A percentile compares a stretch with the other conserved stretches of the same genome.
Conservation (phyloP, 2,797 vertebrate species). For the Coreius guichenoti region DNA sequence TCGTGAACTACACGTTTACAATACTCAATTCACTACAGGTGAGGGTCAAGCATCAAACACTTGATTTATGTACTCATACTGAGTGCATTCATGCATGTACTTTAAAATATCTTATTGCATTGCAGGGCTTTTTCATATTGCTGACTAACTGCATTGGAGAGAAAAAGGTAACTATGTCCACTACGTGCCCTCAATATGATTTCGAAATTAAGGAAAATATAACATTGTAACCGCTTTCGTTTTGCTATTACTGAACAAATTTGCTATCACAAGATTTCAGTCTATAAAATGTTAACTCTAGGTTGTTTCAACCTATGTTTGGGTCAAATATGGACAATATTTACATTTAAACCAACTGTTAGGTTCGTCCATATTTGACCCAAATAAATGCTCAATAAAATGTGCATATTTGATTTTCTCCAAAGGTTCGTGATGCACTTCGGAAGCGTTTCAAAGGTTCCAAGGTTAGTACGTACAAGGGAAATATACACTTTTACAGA, state of each 20-base stretch:
- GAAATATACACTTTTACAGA: background rate
- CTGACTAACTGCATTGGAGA: slow-evolving; percentile 76
- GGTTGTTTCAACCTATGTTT: no score
- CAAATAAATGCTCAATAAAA: background rate
- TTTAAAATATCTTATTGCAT: slow-evolving; percentile 25
- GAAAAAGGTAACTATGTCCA: slow-evolving; percentile 69
- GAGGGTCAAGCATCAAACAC: slow-evolving; percentile 28
- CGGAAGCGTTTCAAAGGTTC: slow-evolving; percentile 39
- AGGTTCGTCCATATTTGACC: no score
- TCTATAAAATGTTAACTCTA: no score
- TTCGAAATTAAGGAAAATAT: background rate
- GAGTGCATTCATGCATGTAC: background rate
- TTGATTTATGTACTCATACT: background rate
- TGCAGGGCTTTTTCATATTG: slow-evolving; percentile 81
- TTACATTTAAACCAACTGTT: no score
- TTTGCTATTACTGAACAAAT: background rate
- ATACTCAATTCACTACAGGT: slow-evolving; percentile 81
- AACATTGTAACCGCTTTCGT: background rate
- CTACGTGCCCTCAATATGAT: background rate
- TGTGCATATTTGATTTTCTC: slow-evolving; percentile 25
- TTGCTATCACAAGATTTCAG: background rate
- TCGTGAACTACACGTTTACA: slow-evolving; percentile 72
- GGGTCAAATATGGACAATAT: no score
- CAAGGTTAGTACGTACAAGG: slow-evolving; percentile 62
- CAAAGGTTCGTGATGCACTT: slow-evolving; percentile 74